Base-by-base conservation (phyloP, 2,797 vertebrate species). In the Salarias fasciatus region DNA sequence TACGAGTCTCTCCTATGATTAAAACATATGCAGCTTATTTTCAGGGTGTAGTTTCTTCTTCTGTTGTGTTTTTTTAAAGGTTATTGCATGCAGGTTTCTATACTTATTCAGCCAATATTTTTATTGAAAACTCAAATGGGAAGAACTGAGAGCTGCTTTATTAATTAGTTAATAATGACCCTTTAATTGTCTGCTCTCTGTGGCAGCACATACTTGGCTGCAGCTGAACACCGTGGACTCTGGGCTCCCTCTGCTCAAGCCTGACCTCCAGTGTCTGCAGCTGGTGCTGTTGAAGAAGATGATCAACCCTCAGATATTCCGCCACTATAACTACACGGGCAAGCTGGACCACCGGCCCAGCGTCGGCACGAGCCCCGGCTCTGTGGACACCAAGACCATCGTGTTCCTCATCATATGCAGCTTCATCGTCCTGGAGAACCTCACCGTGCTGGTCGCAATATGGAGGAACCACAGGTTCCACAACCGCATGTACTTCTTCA, bases 401-500 rank as follows among this genome's bases (percentile, higher is more conserved):
- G 86, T 92, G 11, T 94, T 95, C 85, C 85, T 98, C 13, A 56
- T 95, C 38, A 75, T 98, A 6, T 97, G 96, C 87, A 89, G 94
- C 86, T 94, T 96, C 72, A 97, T 98, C 41, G 88, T 97, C 45
- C 63, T 98, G 88, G 97, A 99, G 92, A 98, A 99, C 87, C 72
- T 98, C 73, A 94, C 95, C 62, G 96, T 99, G 24, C 82, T 99
- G 71, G 89, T 96, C 13, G 96, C 95, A 70, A 96, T 99, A 85
- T 98, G 96, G 96, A 95, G 93, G 79, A 98, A 97, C 86, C 94
- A 97, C 68, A 91, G 90, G 66, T 97, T 99, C 83, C 96, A 98
- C 91, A 98, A 96, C 69, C 95, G 97, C 72, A 99, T 99, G 97
- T 98, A 98, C 90, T 98, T 94, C 74, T 99, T 99, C 86, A 99